Base-by-base conservation (phyloP, 2,888 invertebrate genomes). In the Brachycybe producta region DNA sequence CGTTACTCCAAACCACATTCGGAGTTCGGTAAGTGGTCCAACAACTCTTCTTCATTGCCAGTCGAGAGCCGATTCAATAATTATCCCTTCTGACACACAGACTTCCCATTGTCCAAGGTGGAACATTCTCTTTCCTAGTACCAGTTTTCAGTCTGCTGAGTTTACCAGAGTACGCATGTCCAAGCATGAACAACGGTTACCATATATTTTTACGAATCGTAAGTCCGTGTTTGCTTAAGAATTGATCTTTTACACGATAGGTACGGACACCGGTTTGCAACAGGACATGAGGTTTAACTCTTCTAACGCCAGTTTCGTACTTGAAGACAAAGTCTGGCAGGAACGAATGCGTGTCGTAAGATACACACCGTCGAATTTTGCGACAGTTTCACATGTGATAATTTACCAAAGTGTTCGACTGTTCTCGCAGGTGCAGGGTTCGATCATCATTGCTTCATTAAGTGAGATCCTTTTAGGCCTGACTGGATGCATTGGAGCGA, bases 51-150 rank as follows among this genome's bases (percentile, higher is more conserved):
- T 41, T 41, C 17, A 41, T 41, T 41, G 23, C 27, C 15, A 8
- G 17, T 38, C 17, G 38, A 17, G n/a, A 21, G 2, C 28, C 13
- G 3, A n/a, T 4, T 5, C 24, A 17, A 26, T 3, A 19, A 35
- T 15, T 19, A 3, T 35, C 5, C 4, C 23, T 4, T 5, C 26
- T 13, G 15, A 2, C 26, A 5, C 21, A 5, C 50, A 63, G 63
- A 23, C 46, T 64, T 28, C 62, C 63, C 5, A 63, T 64, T 39
- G 55, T 64, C 17, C 63, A 63, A 64, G 72, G 85, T 11, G 84
- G 83, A 2, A 83, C 84, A 0, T 84, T 84, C 60, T 80, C 83
- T 0, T 84, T 84, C 67, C 67, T 85, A 48, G 80, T 83, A 3
- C 84, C 84, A 0, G 82, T 83, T 0, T 67, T 85, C 52, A 82